Base-by-base conservation (phyloP, 1,140 invertebrate species). In the Ips typographus region DNA sequence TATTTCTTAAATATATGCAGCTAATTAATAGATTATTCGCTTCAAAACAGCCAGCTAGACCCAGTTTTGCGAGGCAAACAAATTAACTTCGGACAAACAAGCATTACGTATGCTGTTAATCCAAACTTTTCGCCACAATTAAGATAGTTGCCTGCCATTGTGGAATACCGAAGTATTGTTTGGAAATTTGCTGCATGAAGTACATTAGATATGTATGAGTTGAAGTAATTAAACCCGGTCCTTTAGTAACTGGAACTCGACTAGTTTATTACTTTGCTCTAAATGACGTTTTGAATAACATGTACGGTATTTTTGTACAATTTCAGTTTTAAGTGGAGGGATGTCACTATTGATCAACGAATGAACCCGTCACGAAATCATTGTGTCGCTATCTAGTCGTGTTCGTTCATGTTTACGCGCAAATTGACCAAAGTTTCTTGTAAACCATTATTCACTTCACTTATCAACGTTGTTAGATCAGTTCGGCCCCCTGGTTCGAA, bases 381-480 rank as follows among this genome's bases (percentile, higher is more conserved):
- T 58, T 59, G 2, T 59, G 8, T 59, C 8, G 40, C 40, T 59
- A 59, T 41, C 57, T 22, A 40, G 57, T 7, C 8, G 65, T 60
- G 44, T 41, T 51, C 58, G 58, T 42, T 68, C 65, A 60, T 55
- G 67, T 56, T 63, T 57, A 57, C 51, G 68, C 66, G 58, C 57
- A 71, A 71, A 73, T 75, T 73, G 74, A 72, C 72, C 72, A 69
- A 75, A 75, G 69, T 75, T 75, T 69, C 72, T 72, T 69, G 71
- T 70, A 67, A 55, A 61, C 57, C 74, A 75, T 75, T 75, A 75
- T 74, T 75, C 74, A 75, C 72, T 64, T 53, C 6, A 49, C 53
- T 75, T 75, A 75, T 75, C 74, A 69, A 42, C 47, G 40, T 47
- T 55, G 68, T 59, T 72, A 59, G 68, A 72, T 73, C 70, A 60